phyloP scores from a whole-genome alignment of 1,140 invertebrate species.

The Agrilus planipennis region DNA sequence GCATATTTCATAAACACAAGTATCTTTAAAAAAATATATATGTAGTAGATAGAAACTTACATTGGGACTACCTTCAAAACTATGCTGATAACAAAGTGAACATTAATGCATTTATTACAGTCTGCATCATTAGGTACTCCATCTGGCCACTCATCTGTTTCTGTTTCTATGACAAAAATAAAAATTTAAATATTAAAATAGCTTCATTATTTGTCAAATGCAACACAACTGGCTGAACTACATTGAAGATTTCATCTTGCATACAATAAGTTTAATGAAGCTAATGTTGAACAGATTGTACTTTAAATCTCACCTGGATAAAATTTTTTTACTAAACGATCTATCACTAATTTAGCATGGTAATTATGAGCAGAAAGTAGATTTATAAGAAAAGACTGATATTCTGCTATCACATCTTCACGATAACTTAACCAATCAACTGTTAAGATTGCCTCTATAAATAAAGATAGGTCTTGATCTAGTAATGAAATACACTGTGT shows the following conservation, averaged over 20 bases:
- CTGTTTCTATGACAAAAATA: slow-evolving; percentile 21
- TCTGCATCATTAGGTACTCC: slow-evolving; percentile 35
- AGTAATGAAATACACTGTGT: slow-evolving; percentile 45
- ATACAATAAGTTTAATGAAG: too few species aligned
- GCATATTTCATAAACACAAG: not conserved
- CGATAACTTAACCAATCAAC: slow-evolving; percentile 43
- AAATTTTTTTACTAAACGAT: slow-evolving; percentile 44
- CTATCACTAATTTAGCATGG: slow-evolving; percentile 45
- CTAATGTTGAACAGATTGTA: too few species aligned
- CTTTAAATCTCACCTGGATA: slow-evolving; percentile 40
- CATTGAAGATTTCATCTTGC: not conserved
- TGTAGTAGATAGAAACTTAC: too few species aligned
- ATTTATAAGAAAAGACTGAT: slow-evolving; percentile 48
- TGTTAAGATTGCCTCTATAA: slow-evolving; percentile 50
- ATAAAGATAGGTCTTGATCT: slow-evolving; percentile 39
- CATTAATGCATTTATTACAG: slow-evolving; percentile 36
- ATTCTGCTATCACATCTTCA: slow-evolving; percentile 38
- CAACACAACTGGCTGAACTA: not conserved
- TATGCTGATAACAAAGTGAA: slow-evolving; percentile 43
- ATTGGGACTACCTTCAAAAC: slow-evolving; percentile 48
- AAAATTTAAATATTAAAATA: slow-evolving; percentile 12
- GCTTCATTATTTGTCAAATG: slow-evolving; percentile 3
- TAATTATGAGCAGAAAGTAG: slow-evolving; percentile 48
- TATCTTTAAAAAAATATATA: slow-evolving; percentile 1
- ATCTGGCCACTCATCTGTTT: slow-evolving; percentile 32